Evolutionary conservation across 2,797 vertebrate species (phyloP), one percentile per base, ranked within the genome.

Genomic region (Pangasius macronema): DNA sequence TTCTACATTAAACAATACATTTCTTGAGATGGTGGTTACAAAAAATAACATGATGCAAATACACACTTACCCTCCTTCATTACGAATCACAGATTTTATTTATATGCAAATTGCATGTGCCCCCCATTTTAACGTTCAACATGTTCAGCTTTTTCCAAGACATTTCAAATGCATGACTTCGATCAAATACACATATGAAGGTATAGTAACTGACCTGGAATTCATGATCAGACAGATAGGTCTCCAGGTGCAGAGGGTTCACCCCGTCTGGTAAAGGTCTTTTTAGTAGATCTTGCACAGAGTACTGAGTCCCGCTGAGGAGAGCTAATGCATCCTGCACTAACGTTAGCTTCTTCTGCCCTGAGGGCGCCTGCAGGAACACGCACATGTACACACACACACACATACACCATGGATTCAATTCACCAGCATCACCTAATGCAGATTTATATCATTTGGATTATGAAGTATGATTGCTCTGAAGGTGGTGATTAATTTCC

Each of bases 281-380:
- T 84, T 63, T 92, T 77, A 94, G 91, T 88, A 95, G 93, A 89
- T 96, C 95, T 87, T 96, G 93, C 76, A 93, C 89, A n/a, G 93
- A 91, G 88, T 93, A 95, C 90, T 94, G 94, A 84, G 92, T 94
- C 90, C 93, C 92, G 88, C 89, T 94, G 88, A 97, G 93, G 91
- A 94, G 89, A 85, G 93, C 93, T 92, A 97, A 92, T 89, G 94
- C 94, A 87, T 97, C 96, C 93, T 95, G 94, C 92, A 96, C 96
- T 93, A 96, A 92, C 88, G 93, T 95, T 93, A 96, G 94, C 94
- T 95, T 96, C 89, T 90, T 92, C 81, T 87, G 84, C 39, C 88
- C 91, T 2, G 68, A 51, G 46, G 84, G 33, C 65, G 42, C 75
- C 88, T 90, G 53, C 24, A 75, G 27, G 3, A 42, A 33, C 10